These are phyloP conservation scores for Tachina grossa DNA, from an alignment of 2,888 invertebrate species.

Conservation along the genomic window DNA sequence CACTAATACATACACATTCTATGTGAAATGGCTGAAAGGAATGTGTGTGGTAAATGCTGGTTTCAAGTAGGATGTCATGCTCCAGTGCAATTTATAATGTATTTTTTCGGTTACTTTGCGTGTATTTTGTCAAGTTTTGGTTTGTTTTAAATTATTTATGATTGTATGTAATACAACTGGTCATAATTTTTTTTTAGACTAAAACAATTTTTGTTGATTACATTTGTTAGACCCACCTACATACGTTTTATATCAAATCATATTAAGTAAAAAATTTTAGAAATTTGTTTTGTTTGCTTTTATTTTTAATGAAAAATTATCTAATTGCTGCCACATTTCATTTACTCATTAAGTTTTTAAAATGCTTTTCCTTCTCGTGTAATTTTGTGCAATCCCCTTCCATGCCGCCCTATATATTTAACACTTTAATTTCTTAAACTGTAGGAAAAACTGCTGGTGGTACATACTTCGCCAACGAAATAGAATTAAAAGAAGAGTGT, in stretches of 20 bases:
- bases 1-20: not conserved
- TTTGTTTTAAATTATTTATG: conserved; percentile 58
- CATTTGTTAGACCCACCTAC: too few species aligned
- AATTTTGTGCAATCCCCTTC: too few species aligned
- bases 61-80: conserved; percentile 62
- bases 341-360: too few species aligned
- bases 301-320: too few species aligned
- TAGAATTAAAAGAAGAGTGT: not conserved
- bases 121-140: conserved; percentile 37
- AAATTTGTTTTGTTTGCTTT: too few species aligned
- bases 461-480: not conserved
- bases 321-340: too few species aligned
- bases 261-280: not conserved
- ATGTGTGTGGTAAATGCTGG: not conserved
- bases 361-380: too few species aligned
- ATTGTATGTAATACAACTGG: conserved; percentile 33
- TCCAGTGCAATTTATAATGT: conserved; percentile 66
- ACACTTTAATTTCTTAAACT: not conserved
- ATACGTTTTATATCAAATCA: too few species aligned
- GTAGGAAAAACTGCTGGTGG: not conserved
- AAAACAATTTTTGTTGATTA: not conserved
- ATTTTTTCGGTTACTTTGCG: conserved; percentile 61
- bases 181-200: conserved; percentile 19
- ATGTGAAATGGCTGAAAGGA: not conserved
- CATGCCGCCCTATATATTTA: not conserved